A percentile compares a stretch with the other conserved stretches of the same genome.
These are phyloP conservation scores for Hormaphis cornu DNA, from an alignment of 1,140 invertebrate species.

Conservation along the genomic window DNA sequence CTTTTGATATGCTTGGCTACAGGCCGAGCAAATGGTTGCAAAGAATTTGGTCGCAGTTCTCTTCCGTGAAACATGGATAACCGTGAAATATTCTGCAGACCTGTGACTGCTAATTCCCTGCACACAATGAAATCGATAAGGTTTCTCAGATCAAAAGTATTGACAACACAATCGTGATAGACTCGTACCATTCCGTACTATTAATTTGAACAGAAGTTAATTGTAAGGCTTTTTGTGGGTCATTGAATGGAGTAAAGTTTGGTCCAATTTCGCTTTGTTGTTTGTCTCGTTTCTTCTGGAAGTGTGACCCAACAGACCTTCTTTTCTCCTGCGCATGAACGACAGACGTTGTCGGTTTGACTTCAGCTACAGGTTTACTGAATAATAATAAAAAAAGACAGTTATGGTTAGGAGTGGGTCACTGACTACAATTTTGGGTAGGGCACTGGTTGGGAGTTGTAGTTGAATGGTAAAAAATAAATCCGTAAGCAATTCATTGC, in stretches of 20 bases:
- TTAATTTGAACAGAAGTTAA: slow-evolving; percentile 57
- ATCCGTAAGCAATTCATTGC: no score
- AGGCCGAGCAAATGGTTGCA: slow-evolving; percentile 56
- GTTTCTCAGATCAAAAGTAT: no score
- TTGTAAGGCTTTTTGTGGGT: slow-evolving; percentile 53
- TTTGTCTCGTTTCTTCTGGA: neutral
- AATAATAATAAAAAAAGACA: neutral
- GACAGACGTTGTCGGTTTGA: neutral
- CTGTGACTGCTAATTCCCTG: slow-evolving; percentile 73
- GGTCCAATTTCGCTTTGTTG: neutral
- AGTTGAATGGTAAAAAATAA: no score
- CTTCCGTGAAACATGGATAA: slow-evolving; percentile 58
- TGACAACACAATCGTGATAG: neutral
- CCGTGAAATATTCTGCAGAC: slow-evolving; percentile 60
- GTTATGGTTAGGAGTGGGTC: no score
- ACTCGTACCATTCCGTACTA: slow-evolving; percentile 63
- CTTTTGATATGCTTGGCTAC: slow-evolving; percentile 72
- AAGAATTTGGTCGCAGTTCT: slow-evolving; percentile 51
- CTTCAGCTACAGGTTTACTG: slow-evolving; percentile 25
- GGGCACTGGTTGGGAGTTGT: no score
- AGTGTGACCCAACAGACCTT: neutral
- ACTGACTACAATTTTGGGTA: no score
- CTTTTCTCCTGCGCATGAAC: neutral
- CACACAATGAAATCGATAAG: neutral
- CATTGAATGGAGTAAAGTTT: slow-evolving; percentile 44